Base-by-base conservation (phyloP, 2,797 vertebrate genomes). In the Heliangelus exortis region DNA sequence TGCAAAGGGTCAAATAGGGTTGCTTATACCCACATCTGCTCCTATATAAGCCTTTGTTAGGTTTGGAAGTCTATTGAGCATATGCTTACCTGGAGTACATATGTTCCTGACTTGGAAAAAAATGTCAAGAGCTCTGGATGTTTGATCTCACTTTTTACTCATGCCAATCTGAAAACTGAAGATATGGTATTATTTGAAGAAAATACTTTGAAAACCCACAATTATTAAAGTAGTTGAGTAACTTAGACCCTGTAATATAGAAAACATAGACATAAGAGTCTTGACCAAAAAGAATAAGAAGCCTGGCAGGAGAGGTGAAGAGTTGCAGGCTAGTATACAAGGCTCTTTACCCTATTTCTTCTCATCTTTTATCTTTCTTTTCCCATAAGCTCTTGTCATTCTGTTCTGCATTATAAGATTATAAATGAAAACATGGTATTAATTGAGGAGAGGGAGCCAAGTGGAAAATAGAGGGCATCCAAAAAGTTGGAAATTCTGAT, bases 401-500 rank as follows among this genome's bases (percentile, higher is more conserved):
- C 65, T 58, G 18, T 63, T 82, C 19, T 62, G 12, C 3, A 1
- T 34, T 84, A 26, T 67, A 82, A 90, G 50, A 79, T 73, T 74
- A 74, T 65, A 90, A 84, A 76, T 87, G 41, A 29, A 29, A 84
- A 13, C 25, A 53, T 13, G 18, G 17, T 81, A 63, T 86, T 90
- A 57, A 90, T 58, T 74, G 41, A 89, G 57, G 63, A 84, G 33
- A 73, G 8, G 25, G 33, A 95, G 71, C 59, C 80, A 93, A 94
- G 23, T 36, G 17, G 63, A 84, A 63, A 92, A 78, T 39, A 91
- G 93, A 94, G 57, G 68, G 29, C 78, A 77, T 95, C 55, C 63
- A 92, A 87, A 71, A 94, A 93, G 71, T 26, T 54, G 50, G 41
- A 87, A 92, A 87, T 90, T 82, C 22, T 94, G 48, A 67, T 79